Percentiles rank a stretch among this genome's conserved stretches.
These are phyloP conservation scores for Phoebastria nigripes DNA, from an alignment of 2,797 vertebrate species.

Conservation along the genomic window DNA sequence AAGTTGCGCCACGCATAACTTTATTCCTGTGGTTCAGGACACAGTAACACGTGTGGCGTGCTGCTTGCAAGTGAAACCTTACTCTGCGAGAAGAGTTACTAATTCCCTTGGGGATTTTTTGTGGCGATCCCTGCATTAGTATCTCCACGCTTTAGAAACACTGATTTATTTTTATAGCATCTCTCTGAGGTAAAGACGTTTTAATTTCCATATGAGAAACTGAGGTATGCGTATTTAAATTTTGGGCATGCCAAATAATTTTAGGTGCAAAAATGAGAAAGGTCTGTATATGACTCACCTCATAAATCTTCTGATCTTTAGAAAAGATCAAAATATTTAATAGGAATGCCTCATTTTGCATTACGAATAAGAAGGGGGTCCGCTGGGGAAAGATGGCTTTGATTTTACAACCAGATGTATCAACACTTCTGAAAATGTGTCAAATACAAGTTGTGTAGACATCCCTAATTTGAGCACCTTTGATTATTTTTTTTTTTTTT, in stretches of 20 bases:
- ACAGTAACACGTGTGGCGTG: rapidly evolving
- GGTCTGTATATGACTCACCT: rapidly evolving
- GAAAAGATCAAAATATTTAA: neutral
- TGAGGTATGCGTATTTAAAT: rapidly evolving
- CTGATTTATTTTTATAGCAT: rapidly evolving
- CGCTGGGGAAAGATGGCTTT: neutral
- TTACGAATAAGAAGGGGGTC: neutral
- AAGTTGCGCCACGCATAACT: rapidly evolving
- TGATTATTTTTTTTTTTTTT: neutral
- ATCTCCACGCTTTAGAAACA: rapidly evolving
- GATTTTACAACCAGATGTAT: neutral
- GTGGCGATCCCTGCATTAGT: rapidly evolving
- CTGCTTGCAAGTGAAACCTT: rapidly evolving
- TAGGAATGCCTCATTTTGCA: neutral
- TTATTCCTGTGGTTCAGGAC: rapidly evolving
- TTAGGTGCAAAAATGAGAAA: neutral
- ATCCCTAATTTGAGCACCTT: neutral
- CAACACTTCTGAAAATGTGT: neutral
- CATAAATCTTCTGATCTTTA: neutral
- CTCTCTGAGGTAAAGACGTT: neutral
- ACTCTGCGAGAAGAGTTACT: rapidly evolving
- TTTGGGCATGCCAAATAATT: no score
- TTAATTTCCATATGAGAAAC: rapidly evolving
- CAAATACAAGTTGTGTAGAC: neutral
- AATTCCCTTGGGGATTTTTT: rapidly evolving